Percentiles rank a stretch among this genome's conserved stretches.
phyloP scores from a whole-genome alignment of 2,113 vertebrate genomes.

The Mirounga angustirostris region DNA sequence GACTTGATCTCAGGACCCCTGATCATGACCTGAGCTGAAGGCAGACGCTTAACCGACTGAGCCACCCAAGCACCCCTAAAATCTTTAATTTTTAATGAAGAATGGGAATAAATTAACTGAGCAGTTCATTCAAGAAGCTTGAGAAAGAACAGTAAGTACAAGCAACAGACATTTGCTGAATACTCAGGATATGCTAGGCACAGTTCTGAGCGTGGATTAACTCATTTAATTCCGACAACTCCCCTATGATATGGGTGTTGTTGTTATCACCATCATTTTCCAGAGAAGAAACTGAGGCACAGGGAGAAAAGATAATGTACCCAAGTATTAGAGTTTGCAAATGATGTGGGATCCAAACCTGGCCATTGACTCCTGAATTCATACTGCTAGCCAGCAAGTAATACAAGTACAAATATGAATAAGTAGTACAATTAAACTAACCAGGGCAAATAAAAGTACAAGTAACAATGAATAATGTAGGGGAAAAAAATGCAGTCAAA shows the following conservation, averaged over 20 bases:
- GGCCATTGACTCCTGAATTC: background rate
- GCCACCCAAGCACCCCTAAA: background rate
- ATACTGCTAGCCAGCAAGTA: background rate
- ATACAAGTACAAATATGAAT: background rate
- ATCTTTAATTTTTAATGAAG: slow-evolving; percentile 42
- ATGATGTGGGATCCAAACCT: no score
- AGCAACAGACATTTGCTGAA: background rate
- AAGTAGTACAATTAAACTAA: background rate
- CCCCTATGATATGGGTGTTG: background rate
- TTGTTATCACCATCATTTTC: background rate
- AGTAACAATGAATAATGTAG: background rate
- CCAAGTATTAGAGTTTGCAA: background rate
- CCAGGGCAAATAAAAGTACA: background rate
- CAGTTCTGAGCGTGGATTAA: background rate
- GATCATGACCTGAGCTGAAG: background rate
- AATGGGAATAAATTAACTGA: background rate
- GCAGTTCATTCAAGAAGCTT: background rate
- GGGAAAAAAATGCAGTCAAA: background rate
- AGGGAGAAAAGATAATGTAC: background rate
- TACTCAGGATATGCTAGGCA: background rate
- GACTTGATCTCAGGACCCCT: background rate
- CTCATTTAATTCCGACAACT: background rate
- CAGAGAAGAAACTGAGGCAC: background rate
- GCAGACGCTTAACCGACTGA: background rate
- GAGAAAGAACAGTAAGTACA: background rate